phyloP scores from a whole-genome alignment of 2,888 invertebrate species.

The Clivina fossor region DNA sequence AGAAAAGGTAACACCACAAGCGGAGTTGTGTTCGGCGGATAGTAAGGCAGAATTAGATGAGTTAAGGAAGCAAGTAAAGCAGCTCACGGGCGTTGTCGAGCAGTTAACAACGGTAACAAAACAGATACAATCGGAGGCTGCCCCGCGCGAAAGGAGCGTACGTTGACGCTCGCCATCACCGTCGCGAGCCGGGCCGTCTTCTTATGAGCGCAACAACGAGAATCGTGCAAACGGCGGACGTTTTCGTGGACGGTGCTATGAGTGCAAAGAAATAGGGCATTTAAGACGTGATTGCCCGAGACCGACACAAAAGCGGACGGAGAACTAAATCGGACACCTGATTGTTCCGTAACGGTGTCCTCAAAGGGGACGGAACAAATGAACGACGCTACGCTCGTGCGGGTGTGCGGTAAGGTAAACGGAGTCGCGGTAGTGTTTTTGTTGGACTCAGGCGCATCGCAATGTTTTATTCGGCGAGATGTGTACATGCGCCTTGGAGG shows the following conservation, averaged over 20 bases:
- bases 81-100: background rate
- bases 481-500: conserved; percentile 3
- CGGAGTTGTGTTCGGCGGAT: background rate
- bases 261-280: background rate
- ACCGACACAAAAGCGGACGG: background rate
- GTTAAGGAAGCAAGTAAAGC: background rate
- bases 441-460: conserved; percentile 1
- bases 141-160: background rate
- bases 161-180: background rate
- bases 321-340: background rate
- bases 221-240: background rate
- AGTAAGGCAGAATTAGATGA: conserved; percentile 1
- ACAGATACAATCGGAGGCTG: no score
- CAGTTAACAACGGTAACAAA: no score
- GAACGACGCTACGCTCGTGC: background rate
- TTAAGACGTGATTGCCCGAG: no score
- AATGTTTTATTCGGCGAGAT: background rate
- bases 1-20: background rate
- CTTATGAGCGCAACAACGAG: no score
- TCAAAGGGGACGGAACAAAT: no score
- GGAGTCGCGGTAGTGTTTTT: background rate
- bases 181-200: background rate
- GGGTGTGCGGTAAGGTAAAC: background rate
- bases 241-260: no score
- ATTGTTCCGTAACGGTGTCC: background rate